phyloP scores from a whole-genome alignment of 2,797 vertebrate species.

The Phataginus tetradactyla region DNA sequence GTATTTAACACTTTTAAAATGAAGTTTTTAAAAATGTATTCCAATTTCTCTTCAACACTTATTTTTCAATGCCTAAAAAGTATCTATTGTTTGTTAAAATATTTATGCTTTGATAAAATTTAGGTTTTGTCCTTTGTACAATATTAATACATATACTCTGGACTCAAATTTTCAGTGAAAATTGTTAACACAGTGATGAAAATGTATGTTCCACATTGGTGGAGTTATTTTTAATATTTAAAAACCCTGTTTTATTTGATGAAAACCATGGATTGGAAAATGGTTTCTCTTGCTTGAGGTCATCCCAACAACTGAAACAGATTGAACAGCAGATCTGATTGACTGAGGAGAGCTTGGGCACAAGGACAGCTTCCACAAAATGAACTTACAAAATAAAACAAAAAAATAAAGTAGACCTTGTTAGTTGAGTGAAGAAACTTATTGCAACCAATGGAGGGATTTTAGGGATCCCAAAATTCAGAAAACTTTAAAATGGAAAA shows the following conservation, averaged over 20 bases:
- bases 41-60: not conserved
- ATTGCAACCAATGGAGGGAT: not conserved
- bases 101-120: conserved; percentile 34
- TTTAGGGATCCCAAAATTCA: not conserved
- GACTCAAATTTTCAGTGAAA: conserved; percentile 17
- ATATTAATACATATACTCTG: not conserved
- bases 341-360: not conserved
- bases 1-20: conserved; percentile 1
- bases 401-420: not conserved
- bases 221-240: conserved; percentile 50
- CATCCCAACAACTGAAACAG: not conserved
- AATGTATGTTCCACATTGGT: conserved; percentile 9
- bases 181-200: conserved; percentile 8
- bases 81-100: not conserved
- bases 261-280: conserved; percentile 45
- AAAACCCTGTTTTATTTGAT: conserved; percentile 36
- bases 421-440: not conserved
- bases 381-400: not conserved
- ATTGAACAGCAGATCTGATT: conserved; percentile 25
- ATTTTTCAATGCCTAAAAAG: not conserved
- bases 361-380: conserved; percentile 18
- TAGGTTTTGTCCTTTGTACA: not conserved
- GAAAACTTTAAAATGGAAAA: conserved; percentile 15
- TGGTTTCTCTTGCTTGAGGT: not conserved
- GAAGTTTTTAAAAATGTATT: not conserved